Evolutionary conservation across 2,113 vertebrate species (phyloP).

Genomic region (Hipposideros armiger): DNA sequence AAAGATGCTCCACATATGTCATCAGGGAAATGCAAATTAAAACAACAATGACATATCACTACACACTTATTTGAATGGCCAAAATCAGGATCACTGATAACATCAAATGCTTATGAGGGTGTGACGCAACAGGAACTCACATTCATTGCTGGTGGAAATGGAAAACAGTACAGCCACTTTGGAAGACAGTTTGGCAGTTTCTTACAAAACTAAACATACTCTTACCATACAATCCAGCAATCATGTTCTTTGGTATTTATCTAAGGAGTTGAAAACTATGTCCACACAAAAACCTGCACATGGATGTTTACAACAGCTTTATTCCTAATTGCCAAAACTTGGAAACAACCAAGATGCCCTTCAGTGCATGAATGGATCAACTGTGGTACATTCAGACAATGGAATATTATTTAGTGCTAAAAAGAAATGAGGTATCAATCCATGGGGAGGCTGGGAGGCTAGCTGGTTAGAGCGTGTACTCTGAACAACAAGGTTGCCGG

Average conservation of each 20-base stretch:
- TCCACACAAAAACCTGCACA: slow-evolving; percentile 23
- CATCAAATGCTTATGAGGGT: background rate
- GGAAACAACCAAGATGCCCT: background rate
- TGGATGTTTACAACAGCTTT: slow-evolving; percentile 16
- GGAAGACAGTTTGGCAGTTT: background rate
- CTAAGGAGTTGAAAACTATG: slow-evolving; percentile 17
- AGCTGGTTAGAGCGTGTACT: too few relatives aligned
- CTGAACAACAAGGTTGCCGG: too few relatives aligned
- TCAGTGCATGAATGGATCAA: slow-evolving; percentile 24
- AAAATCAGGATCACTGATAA: slow-evolving; percentile 10
- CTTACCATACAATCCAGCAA: background rate
- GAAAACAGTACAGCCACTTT: slow-evolving; percentile 7
- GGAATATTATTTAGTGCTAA: slow-evolving; percentile 3
- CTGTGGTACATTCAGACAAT: background rate
- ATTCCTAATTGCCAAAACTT: background rate
- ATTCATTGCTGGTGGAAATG: background rate
- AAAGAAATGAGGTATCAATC: background rate
- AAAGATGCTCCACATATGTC: slow-evolving; percentile 9
- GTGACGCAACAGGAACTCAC: background rate
- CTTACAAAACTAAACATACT: slow-evolving; percentile 28
- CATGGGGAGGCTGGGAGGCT: background rate
- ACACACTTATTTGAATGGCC: background rate
- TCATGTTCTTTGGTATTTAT: background rate
- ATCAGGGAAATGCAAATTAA: background rate
- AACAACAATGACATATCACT: background rate